Base-by-base conservation (phyloP, 2,888 invertebrate genomes). In the Neria commutata region DNA sequence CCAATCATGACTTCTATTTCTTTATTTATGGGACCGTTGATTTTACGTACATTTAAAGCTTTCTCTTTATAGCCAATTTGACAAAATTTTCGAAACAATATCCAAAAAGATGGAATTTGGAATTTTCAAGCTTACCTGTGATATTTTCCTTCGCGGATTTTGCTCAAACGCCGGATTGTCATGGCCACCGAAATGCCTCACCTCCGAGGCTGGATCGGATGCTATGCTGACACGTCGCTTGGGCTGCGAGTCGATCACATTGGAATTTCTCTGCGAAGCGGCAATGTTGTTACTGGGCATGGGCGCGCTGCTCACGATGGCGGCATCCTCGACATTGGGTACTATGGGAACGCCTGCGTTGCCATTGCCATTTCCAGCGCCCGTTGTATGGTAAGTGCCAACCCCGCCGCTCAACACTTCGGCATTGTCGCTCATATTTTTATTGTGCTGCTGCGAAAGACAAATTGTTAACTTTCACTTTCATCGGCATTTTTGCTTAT, bases 101-200 rank as follows among this genome's bases (percentile, higher is more conserved):
- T 25, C 16, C 14, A 33, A n/a, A 42, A 47, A 33, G 25, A 24
- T 48, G 16, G 58, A 60, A 17, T 61, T 58, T 49, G 60, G 56
- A 46, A 48, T 60, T 61, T 62, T 61, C 14, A 33, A 84, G 84
- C n/a, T 72, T 64, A 80, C 81, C 77, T 81, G 82, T 66, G 81
- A 81, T 65, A 81, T 81, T 79, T 81, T 83, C 58, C 77, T 73
- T 54, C 76, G 70, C 33, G 81, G 79, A 75, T 84, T 86, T 83
- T 86, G 85, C 72, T 90, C 89, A 58, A 86, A 89, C 1, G 85
- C 88, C 53, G 84, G 81, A 77, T 89, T 89, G 73, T 89, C 89
- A 61, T 88, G 84, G 46, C 86, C 88, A 14, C 64, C 61, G 48
- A 85, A 86, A 46, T 65, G 62, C 33, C 74, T 63, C 53, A 65